Conservation (phyloP, 2,888 invertebrate species). For the Nemapogon koenigi region DNA sequence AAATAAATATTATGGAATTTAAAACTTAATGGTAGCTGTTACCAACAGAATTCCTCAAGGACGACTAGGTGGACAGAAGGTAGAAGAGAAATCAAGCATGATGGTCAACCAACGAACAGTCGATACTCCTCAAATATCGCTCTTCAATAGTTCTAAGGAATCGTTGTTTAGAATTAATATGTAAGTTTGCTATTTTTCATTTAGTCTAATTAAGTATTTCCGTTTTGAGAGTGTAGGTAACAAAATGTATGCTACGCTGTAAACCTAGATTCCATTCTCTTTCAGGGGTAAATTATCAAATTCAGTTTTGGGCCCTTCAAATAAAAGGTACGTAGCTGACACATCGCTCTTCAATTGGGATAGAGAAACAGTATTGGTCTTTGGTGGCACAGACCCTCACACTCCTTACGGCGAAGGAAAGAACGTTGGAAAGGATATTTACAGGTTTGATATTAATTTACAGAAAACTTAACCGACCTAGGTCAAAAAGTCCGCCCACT, state of each 20-base stretch:
- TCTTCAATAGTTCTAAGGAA: conserved; percentile 54
- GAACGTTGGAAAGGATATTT: conserved; percentile 70
- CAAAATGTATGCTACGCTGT: too few relatives aligned
- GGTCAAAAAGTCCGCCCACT: too few relatives aligned
- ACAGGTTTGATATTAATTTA: too few relatives aligned
- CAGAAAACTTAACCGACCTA: too few relatives aligned
- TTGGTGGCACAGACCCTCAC: conserved; percentile 75
- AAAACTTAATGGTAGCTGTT: too few relatives aligned
- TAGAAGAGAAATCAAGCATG: background rate
- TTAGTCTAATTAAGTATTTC: too few relatives aligned
- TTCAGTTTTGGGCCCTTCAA: conserved; percentile 48
- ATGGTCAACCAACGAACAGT: conserved; percentile 18
- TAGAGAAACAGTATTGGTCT: conserved; percentile 68
- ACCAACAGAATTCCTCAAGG: too few relatives aligned
- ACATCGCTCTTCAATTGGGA: conserved; percentile 64
- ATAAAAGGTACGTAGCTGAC: conserved; percentile 51
- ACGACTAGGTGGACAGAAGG: too few relatives aligned
- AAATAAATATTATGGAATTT: too few relatives aligned
- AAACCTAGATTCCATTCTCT: too few relatives aligned
- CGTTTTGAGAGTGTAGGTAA: too few relatives aligned
- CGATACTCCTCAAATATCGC: conserved; percentile 32
- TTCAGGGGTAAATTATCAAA: conserved; percentile 48
- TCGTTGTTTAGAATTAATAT: conserved; percentile 40
- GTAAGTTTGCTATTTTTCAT: conserved; percentile 27
- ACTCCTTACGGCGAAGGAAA: conserved; percentile 56